Evolutionary conservation across 2,888 invertebrate genomes (phyloP), one percentile per base, ranked within the genome.

Genomic region (Melangyna quadrimaculata): DNA sequence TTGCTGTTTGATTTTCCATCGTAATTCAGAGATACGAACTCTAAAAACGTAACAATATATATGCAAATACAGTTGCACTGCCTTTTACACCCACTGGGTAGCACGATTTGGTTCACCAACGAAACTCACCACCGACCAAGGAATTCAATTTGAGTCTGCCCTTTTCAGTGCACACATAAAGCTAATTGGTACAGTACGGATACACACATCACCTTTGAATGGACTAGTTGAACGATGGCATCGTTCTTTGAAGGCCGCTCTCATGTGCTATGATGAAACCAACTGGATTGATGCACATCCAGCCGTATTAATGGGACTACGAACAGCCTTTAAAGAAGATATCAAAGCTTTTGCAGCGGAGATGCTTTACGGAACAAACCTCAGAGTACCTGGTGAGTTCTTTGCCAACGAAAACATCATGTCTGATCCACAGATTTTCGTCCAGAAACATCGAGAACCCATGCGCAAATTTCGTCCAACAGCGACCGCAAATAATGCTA

Each of bases 171-270:
- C 74, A 19, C 51, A 78, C 0, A 37, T 35, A 8, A 78, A 75
- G 19, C 17, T 87, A 7, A 12, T 32, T 5, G 79, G 75, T n/a
- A 53, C 40, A 4, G 12, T 57, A 53, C 63, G 57, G 14, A 19
- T 70, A n/a, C 24, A 72, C 1, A 79, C 82, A 2, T 70, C 72
- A 1, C 35, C 87, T 27, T 72, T 78, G 9, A 87, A 87, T 51
- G 79, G 82, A 12, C 19, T 87, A 19, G 48, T 81, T 8, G 79
- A 87, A 53, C 74, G 75, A 10, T 75, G 67, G 72, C 78, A 87
- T 19, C 63, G 75, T 12, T 61, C 77, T 9, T 45, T 75, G 7
- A 79, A 84, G 43, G 29, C 78, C 7, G 79, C 57, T 1, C 57
- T 75, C n/a, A 69, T 81, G 71, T 78, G 75, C 12, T 70, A 81